Percentiles rank a stretch among this genome's conserved stretches.
Evolutionary conservation across 1,140 invertebrate genomes (phyloP).

Genomic region (Daktulosphaira vitifoliae): DNA sequence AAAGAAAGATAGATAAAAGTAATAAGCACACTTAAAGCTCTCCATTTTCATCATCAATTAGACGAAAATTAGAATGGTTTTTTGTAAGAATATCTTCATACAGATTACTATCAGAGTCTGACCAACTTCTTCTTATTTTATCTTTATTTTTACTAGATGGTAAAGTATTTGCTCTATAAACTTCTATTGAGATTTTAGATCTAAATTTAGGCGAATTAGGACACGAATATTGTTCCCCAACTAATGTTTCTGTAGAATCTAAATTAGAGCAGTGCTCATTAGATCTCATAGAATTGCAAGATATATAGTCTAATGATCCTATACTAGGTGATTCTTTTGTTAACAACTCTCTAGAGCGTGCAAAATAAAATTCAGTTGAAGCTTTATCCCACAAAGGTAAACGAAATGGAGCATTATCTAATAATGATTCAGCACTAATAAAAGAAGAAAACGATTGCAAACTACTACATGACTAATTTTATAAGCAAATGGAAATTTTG

Average conservation of each 20-base stretch:
- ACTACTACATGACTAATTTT: constrained; percentile 49
- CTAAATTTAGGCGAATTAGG: constrained; percentile 22
- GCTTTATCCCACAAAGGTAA: constrained; percentile 62
- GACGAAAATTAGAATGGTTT: constrained; percentile 28
- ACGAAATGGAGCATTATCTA: constrained; percentile 44
- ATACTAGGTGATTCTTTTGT: constrained; percentile 41
- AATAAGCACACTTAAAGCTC: constrained; percentile 38
- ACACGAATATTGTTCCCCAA: constrained; percentile 15
- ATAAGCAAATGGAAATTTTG: no score
- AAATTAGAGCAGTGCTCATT: constrained; percentile 1
- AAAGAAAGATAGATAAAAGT: no score
- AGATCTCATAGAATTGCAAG: constrained; percentile 20
- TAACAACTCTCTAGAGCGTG: constrained; percentile 58
- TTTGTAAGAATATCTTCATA: constrained; percentile 11
- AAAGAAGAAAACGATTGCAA: constrained; percentile 47
- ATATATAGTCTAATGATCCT: constrained; percentile 25
- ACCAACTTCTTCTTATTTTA: constrained; percentile 21
- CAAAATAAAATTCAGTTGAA: constrained; percentile 63
- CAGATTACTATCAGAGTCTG: constrained; percentile 14
- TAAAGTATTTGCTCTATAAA: constrained; percentile 13
- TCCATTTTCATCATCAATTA: constrained; percentile 20
- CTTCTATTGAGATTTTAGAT: not conserved
- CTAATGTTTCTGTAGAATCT: constrained; percentile 25
- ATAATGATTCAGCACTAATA: constrained; percentile 46
- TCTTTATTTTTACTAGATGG: constrained; percentile 21